phyloP scores from a whole-genome alignment of 2,888 invertebrate species.

The Caenorhabditis sp. region DNA sequence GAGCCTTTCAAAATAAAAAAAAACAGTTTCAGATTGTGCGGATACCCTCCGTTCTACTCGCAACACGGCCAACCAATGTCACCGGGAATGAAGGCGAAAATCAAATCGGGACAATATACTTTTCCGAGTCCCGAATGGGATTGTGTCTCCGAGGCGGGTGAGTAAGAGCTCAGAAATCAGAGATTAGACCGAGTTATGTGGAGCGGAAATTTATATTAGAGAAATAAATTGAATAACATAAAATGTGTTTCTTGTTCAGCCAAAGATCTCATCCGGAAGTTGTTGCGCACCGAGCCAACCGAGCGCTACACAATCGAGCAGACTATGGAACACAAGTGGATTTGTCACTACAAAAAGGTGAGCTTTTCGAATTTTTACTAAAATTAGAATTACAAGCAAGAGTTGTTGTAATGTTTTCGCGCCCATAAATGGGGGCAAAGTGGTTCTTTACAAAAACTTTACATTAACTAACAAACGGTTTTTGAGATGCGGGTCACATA shows the following conservation, averaged over 20 bases:
- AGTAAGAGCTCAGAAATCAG: not conserved
- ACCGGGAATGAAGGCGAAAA: conserved; percentile 98
- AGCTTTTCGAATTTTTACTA: not conserved
- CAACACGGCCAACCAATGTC: conserved; percentile 97
- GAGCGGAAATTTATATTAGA: too few species aligned
- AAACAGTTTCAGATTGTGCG: conserved; percentile 85
- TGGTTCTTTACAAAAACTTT: too few species aligned
- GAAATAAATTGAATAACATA: too few species aligned
- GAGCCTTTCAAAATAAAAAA: not conserved
- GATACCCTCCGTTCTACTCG: conserved; percentile 98
- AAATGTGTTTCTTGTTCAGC: conserved; percentile 82
- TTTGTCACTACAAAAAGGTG: conserved; percentile 83
- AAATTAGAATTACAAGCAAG: too few species aligned
- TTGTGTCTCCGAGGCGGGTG: conserved; percentile 90
- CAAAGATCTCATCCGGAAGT: conserved; percentile 93
- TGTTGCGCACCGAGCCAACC: conserved; percentile 94
- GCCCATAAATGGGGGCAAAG: too few species aligned
- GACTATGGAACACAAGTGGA: conserved; percentile 85
- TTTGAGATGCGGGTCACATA: too few species aligned
- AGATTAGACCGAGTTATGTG: too few species aligned
- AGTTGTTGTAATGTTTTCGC: too few species aligned
- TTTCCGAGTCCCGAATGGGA: conserved; percentile 97
- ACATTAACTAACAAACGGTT: too few species aligned
- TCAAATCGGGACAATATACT: conserved; percentile 92
- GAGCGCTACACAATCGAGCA: conserved; percentile 91